phyloP scores from a whole-genome alignment of 2,113 vertebrate genomes.

The Silurus asotus region DNA sequence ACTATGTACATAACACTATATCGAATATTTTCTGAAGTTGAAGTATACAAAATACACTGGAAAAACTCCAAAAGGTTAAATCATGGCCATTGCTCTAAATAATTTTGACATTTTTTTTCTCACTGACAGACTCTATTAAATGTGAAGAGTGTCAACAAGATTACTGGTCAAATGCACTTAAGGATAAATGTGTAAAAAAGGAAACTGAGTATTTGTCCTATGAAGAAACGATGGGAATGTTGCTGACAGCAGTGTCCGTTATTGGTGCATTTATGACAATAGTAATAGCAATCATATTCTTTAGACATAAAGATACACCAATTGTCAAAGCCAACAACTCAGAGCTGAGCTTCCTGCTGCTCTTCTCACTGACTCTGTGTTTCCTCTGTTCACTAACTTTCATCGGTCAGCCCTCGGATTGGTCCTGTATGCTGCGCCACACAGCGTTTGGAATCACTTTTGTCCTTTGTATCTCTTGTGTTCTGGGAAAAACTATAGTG shows the following conservation, averaged over 20 bases:
- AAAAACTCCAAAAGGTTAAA: neutral
- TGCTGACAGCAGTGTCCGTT: conserved; percentile 59
- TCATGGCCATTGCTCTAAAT: neutral
- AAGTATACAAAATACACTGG: too few species aligned
- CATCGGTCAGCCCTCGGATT: neutral
- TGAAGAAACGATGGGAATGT: conserved; percentile 65
- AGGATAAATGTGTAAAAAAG: conserved; percentile 63
- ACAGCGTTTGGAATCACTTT: neutral
- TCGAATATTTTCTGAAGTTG: too few species aligned
- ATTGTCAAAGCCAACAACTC: conserved; percentile 5
- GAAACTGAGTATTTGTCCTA: conserved; percentile 65
- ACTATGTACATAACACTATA: too few species aligned
- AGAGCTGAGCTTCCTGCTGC: neutral
- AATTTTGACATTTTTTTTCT: neutral
- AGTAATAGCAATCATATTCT: neutral
- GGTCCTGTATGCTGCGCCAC: conserved; percentile 2
- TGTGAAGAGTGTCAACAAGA: conserved; percentile 64
- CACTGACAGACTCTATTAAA: conserved; percentile 63
- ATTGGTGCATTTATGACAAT: conserved; percentile 8
- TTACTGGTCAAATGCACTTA: conserved; percentile 67
- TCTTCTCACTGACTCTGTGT: neutral
- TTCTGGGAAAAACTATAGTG: neutral
- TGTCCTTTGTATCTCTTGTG: neutral
- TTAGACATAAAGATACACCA: conserved; percentile 1
- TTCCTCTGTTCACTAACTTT: conserved; percentile 11